Base-by-base conservation (phyloP, 2,888 invertebrate genomes). In the Archaeoteleia sp. region DNA sequence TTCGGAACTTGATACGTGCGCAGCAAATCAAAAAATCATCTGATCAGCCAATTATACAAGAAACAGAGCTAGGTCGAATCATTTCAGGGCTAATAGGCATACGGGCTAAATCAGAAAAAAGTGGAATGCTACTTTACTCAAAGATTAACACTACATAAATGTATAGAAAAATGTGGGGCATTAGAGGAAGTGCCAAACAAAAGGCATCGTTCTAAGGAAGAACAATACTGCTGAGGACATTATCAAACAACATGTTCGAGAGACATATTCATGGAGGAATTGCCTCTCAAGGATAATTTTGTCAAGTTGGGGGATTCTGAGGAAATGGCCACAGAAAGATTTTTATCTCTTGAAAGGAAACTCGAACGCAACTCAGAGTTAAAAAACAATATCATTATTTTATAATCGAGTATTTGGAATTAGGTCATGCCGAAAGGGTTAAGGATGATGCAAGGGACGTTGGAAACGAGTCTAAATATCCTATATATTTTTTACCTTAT, bases 401-500 rank as follows among this genome's bases (percentile, higher is more conserved):
- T 12, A 65, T 68, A 39, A n/a, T 53, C 0, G 67, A 70, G 23
- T 60, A 67, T 13, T 9, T 51, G 7, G 32, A 15, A 1, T 17
- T 62, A 6, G 53, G 43, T 0, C 67, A 63, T 14, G 35, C 35
- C 4, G 13, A 15, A 35, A 8, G 15, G 13, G 7, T 35, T n/a
- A n/a, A n/a, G n/a, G 1, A 35, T 3, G 15, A 35, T 8, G n/a
- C 1, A 15, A 8, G 15, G 8, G 2, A 35, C n/a, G 15, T 14
- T 35, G 8, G 13, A 5, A 6, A 13, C 6, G 14, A 35, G 7
- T 35, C 35, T 14, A 6, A 13, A 8, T 35, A 14, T 35, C 35
- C 35, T 15, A 15, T 7, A 4, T 66, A 51, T 53, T 79, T 73
- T 46, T 32, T 79, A 4, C 77, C 78, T 9, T 78, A 80, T 62